Percentiles rank a stretch among this genome's conserved stretches.
Conservation (phyloP, 2,797 vertebrate species). For the Echeneis naucrates region DNA sequence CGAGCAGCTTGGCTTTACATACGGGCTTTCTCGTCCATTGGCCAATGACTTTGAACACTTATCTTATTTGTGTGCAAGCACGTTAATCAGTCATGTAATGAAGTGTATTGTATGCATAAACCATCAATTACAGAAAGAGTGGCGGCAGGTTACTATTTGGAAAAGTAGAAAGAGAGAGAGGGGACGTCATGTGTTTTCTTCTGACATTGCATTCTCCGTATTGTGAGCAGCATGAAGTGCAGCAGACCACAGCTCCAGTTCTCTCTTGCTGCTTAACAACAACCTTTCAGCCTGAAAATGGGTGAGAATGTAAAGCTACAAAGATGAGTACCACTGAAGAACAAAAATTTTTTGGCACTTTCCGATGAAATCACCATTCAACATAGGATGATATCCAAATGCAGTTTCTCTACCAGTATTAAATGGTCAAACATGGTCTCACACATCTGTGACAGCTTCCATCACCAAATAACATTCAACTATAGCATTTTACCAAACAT, state of each 20-base stretch:
- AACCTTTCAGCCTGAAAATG: neutral
- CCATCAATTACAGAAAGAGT: neutral
- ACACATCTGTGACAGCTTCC: neutral
- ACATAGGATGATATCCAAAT: neutral
- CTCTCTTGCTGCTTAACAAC: neutral
- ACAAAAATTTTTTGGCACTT: neutral
- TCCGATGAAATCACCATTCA: constrained; percentile 10
- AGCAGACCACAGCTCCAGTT: neutral
- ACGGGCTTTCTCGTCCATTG: neutral
- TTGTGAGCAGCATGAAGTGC: neutral
- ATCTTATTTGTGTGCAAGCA: neutral
- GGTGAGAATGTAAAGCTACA: neutral
- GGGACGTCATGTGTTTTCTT: neutral
- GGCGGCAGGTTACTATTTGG: neutral
- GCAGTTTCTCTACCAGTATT: neutral
- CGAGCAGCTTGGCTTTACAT: neutral
- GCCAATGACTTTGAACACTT: neutral
- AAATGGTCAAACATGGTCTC: constrained; percentile 3
- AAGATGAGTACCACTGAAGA: neutral
- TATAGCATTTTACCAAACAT: too few species aligned
- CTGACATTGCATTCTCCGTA: neutral
- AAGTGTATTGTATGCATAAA: neutral
- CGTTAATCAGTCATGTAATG: neutral
- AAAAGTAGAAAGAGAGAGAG: neutral
- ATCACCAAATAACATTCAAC: neutral